Base-by-base conservation (phyloP, 2,113 vertebrate genomes). In the Verasper variegatus region DNA sequence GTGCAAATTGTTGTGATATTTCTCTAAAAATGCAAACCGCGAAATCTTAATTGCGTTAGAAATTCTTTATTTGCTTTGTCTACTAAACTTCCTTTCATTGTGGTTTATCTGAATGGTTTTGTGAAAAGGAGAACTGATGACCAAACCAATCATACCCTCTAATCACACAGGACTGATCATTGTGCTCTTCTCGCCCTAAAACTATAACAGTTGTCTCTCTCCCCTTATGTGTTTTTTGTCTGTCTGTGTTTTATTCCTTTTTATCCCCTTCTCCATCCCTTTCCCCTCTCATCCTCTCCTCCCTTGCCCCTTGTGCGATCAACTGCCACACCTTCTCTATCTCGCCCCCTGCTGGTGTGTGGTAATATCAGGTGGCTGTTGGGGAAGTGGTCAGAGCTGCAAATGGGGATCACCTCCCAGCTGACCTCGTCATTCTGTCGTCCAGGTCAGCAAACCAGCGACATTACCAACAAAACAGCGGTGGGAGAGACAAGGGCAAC, bases 341-440 rank as follows among this genome's bases (percentile, higher is more conserved):
- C 94, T 88, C 92, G 92, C 94, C 95, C 94, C 91, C 93, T 95
- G 93, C 94, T 96, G 96, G 95, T 95, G 94, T 89, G 69, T 94
- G 88, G 93, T 95, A 88, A 93, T 79, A 84, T 95, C 92, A 99
- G 98, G 96, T 99, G 95, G 93, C 96, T 92, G 95, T 99, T 94
- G 98, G 98, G 93, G 98, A 99, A 93, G 96, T 99, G 95, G 97
- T 99, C 92, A 97, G 95, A 96, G 97, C 97, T 91, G 94, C 97
- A 96, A 98, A 99, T 92, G 97, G 97, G 95, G 97, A 99, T 23
- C 97, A 99, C 90, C 97, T 99, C 94, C 98, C 98, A 89, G 97
- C 98, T 89, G 98, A 99, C 94, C 96, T 99, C 97, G 96, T 99
- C 97, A 97, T 98, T 93, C 95, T 99, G 87, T 99, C 98, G 1